Conservation (phyloP, 2,113 vertebrate genomes). For the Corynorhinus townsendii region DNA sequence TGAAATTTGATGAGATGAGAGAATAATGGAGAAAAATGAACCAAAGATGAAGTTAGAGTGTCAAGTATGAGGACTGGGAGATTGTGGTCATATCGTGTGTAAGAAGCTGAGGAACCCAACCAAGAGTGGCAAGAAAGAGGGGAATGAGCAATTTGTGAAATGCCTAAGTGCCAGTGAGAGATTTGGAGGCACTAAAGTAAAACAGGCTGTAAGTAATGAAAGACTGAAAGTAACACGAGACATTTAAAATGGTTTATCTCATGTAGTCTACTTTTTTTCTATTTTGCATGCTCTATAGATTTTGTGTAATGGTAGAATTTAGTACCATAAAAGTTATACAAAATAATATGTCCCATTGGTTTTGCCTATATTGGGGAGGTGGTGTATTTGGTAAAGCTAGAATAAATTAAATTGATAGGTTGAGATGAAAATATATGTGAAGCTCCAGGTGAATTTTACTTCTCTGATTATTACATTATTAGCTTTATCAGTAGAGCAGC, state of each 20-base stretch:
- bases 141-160: background rate
- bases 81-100: background rate
- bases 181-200: background rate
- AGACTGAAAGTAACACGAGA: background rate
- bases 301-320: slow-evolving; percentile 29
- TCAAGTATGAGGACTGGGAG: background rate
- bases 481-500: slow-evolving; percentile 28
- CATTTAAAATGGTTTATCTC: background rate
- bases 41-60: background rate
- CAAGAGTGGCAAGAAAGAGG: background rate
- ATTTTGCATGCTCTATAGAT: background rate
- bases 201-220: background rate
- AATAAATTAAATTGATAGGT: slow-evolving; percentile 25
- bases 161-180: background rate
- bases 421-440: background rate
- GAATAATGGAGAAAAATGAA: background rate
- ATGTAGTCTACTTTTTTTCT: background rate
- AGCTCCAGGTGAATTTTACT: slow-evolving; percentile 9
- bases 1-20: background rate
- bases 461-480: slow-evolving; percentile 30
- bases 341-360: background rate
- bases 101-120: background rate
- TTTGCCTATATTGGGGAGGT: background rate
- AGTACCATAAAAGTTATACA: slow-evolving; percentile 1
- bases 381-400: background rate